Evolutionary conservation across 1,140 invertebrate genomes (phyloP), one percentile per base, ranked within the genome.

Genomic region (Zophobas atratus): DNA sequence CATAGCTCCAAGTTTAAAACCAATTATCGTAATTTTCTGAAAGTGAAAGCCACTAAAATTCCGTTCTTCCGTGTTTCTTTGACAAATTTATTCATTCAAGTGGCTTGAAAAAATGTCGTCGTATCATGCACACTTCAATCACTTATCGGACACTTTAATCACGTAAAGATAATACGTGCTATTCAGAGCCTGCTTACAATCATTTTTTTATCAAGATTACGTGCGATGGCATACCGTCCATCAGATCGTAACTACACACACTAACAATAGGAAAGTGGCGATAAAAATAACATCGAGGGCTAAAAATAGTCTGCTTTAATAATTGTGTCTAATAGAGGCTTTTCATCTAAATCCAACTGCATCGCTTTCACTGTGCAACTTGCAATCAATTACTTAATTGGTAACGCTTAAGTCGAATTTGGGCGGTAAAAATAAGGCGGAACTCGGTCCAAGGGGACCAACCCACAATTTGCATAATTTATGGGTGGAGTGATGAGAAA

Each of bases 81-180:
- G 4, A 51, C 49, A 2, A 51, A 51, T 4, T 51, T 51, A 51
- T 51, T 20, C 49, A 2, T 63, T 63, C 57, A 6, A 2, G 55
- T 3, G 34, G 36, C 57, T 2, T 8, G 5, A 63, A 63, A 43
- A 63, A 39, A 6, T 33, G 57, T 63, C 57, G n/a, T 43, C 36
- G 34, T 43, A 63, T 63, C 39, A 8, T 6, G 5, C 57, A 36
- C 6, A 34, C 33, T 20, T 20, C 20, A 20, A 20, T 20, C 20
- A 20, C 20, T 20, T 33, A 63, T 55, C 71, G 36, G 33, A 32
- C 34, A 53, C 36, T 73, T 48, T 6, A 20, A 71, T 49, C 35
- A 71, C 70, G 49, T 49, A 71, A 33, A 48, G 35, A 71, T 49
- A 49, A 71, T 48, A 51, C 6, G 20, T 51, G 49, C 20, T 51